These are phyloP conservation scores for Dendrolimus pini DNA, from an alignment of 2,888 invertebrate species.

Conservation along the genomic window DNA sequence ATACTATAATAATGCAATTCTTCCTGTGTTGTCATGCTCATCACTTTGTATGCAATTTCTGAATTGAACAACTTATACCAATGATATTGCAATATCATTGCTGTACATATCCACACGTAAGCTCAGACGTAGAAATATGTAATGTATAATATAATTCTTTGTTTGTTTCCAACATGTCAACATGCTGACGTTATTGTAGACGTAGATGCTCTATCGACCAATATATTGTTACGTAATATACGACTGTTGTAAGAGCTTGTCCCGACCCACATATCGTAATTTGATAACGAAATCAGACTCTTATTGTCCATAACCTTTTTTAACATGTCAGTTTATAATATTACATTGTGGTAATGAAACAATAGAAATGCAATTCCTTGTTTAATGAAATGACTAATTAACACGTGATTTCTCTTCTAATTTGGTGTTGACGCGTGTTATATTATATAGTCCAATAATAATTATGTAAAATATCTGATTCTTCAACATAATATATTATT, in stretches of 20 bases:
- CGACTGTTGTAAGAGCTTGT: background rate
- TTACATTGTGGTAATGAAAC: background rate
- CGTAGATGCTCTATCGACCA: background rate
- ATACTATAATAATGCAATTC: too few species aligned
- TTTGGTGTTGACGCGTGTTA: background rate
- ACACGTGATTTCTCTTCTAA: background rate
- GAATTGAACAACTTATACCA: too few species aligned
- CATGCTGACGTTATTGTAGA: background rate
- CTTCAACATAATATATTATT: too few species aligned
- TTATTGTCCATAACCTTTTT: conserved; percentile 6
- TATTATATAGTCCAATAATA: too few species aligned
- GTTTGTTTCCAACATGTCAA: background rate
- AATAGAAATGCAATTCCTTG: background rate
- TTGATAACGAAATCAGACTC: conserved; percentile 8
- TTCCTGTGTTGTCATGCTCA: too few species aligned
- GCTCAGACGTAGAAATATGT: too few species aligned
- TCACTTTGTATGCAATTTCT: too few species aligned
- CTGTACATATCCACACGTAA: too few species aligned
- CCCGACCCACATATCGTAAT: background rate
- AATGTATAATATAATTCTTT: background rate
- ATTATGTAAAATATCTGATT: too few species aligned
- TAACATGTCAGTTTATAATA: conserved; percentile 7
- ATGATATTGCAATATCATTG: too few species aligned
- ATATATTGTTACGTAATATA: background rate
- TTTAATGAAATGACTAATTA: background rate